phyloP scores from a whole-genome alignment of 2,113 vertebrate species.

The Strix uralensis region DNA sequence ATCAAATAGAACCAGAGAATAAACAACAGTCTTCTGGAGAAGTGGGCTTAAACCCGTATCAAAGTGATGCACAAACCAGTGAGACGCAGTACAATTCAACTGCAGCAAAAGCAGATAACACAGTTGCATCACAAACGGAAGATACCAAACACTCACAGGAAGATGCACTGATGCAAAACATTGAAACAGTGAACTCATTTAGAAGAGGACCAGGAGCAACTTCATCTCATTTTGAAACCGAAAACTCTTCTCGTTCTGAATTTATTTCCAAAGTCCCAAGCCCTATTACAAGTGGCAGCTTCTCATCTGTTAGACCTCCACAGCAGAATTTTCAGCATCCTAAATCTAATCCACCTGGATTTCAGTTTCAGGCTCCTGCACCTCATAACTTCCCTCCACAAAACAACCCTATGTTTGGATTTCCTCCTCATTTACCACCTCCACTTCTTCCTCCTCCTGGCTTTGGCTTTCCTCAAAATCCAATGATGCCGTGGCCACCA shows the following conservation, averaged over 20 bases:
- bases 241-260: slow-evolving; percentile 66
- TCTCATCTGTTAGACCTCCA: slow-evolving; percentile 70
- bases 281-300: slow-evolving; percentile 64
- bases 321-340: slow-evolving; percentile 73
- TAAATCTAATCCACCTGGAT: slow-evolving; percentile 71
- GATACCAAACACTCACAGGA: slow-evolving; percentile 61
- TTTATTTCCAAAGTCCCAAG: slow-evolving; percentile 65
- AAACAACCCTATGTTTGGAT: slow-evolving; percentile 73
- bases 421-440: slow-evolving; percentile 80
- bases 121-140: slow-evolving; percentile 56
- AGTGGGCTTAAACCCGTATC: slow-evolving; percentile 36
- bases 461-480: slow-evolving; percentile 78
- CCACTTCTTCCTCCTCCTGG: slow-evolving; percentile 78
- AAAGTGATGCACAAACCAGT: slow-evolving; percentile 34
- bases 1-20: slow-evolving; percentile 51
- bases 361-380: slow-evolving; percentile 72
- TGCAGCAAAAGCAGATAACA: slow-evolving; percentile 63
- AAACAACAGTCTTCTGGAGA: slow-evolving; percentile 60
- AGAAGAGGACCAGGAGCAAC: slow-evolving; percentile 68
- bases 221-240: slow-evolving; percentile 74
- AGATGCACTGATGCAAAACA: slow-evolving; percentile 69
- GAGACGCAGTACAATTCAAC: slow-evolving; percentile 64
- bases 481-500: slow-evolving; percentile 78
- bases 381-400: slow-evolving; percentile 70
- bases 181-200: slow-evolving; percentile 76